These are phyloP conservation scores for Epinotia brunnichana DNA, from an alignment of 2,888 invertebrate species.

Conservation along the genomic window DNA sequence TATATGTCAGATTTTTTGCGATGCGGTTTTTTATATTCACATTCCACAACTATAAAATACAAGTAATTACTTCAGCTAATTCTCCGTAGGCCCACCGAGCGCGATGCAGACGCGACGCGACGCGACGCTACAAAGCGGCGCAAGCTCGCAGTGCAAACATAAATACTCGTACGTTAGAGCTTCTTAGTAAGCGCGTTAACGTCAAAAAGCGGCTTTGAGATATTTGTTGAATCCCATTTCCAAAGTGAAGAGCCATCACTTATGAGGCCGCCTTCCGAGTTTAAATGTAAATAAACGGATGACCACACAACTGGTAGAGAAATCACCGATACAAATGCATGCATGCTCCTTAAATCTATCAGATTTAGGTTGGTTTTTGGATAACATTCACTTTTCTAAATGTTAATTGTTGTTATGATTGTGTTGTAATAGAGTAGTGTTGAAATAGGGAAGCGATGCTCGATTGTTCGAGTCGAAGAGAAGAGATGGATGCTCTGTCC, in stretches of 20 bases:
- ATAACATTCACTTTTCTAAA: conserved; percentile 24
- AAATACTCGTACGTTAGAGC: conserved; percentile 24
- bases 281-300: conserved; percentile 31
- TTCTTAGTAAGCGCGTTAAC: conserved; percentile 34
- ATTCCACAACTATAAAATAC: not conserved
- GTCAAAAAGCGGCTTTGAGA: conserved; percentile 32
- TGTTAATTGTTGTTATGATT: conserved; percentile 51
- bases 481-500: conserved; percentile 52
- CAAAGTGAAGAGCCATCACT: conserved; percentile 39
- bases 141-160: conserved; percentile 11
- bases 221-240: conserved; percentile 39
- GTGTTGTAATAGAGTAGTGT: conserved; percentile 56
- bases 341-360: not conserved
- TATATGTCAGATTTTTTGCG: not conserved
- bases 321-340: not conserved
- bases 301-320: conserved; percentile 5
- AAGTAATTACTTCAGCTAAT: no score
- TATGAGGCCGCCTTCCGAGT: conserved; percentile 38
- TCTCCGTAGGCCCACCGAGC: not conserved
- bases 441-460: conserved; percentile 57
- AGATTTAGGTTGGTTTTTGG: conserved; percentile 30
- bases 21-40: not conserved
- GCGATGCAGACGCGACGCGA: not conserved
- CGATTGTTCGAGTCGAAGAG: conserved; percentile 56
- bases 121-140: not conserved